Base-by-base conservation (phyloP, 92 coral and sea anemone genomes). In the Phenganax stokvisi region DNA sequence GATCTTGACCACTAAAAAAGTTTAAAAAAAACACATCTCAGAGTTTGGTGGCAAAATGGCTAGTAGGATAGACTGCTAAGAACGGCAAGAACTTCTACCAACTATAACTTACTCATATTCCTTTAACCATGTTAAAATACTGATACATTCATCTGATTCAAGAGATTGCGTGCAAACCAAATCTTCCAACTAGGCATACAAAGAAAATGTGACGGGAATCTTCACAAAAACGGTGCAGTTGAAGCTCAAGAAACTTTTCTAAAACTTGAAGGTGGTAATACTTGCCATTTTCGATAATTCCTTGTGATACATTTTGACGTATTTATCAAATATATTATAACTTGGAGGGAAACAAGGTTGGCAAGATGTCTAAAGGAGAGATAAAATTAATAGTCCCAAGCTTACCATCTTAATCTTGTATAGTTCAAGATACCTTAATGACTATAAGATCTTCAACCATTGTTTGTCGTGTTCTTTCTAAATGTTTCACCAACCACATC, bases 401-500 rank as follows among this genome's bases (percentile, higher is more conserved):
- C 1, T 54, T 27, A 79, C 16, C 6, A 27, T 31, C 59, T 11
- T 1, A 15, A 0, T 28, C 37, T 9, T 20, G 67, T 76, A 72
- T 76, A 54, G 3, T 17, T 10, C 31, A 59, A 59, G 25, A 20
- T 84, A 91, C 98, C 98, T 94, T 94, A 56, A 92, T 88, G 11
- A 91, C 92, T 51, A 90, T 94, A 79, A 94, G 78, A 81, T 94
- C 98, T 59, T 94, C 97, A 47, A 94, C 81, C 13, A 94, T 87
- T 25, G 87, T 85, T 69, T 88, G 86, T 64, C 98, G 85, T 15
- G 98, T 91, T 75, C 97, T 88, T 71, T 94, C 98, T 57, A 94
- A 78, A 76, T 91, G 94, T 75, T 94, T 94, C 13, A 94, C 98
- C 62, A 94, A 84, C 98, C 98, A 94, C 98, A 94, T 94, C 78